These are phyloP conservation scores for Drosophila borborema DNA, from an alignment of 2,888 invertebrate genomes.

Conservation along the genomic window DNA sequence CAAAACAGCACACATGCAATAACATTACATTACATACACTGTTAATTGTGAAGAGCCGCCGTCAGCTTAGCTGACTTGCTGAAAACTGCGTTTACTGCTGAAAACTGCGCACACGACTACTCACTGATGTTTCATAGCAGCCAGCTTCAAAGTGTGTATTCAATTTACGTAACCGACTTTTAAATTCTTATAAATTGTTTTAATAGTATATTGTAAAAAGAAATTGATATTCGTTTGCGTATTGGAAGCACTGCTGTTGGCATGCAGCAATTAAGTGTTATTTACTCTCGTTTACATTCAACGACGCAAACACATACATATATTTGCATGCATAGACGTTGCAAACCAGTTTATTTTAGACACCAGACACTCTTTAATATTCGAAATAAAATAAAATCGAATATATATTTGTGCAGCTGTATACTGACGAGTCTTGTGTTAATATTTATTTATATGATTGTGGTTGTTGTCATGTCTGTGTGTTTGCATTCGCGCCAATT, in stretches of 20 bases:
- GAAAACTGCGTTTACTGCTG: neutral
- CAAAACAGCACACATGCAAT: neutral
- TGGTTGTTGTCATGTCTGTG: neutral
- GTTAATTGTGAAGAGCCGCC: neutral
- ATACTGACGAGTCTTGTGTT: conserved; percentile 24
- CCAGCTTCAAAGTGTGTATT: neutral
- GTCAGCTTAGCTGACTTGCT: neutral
- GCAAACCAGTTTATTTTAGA: conserved; percentile 30
- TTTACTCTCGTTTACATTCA: neutral
- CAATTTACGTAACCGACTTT: conserved; percentile 25
- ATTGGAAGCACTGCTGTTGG: neutral
- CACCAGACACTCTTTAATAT: conserved; percentile 23
- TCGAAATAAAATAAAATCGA: conserved; percentile 6
- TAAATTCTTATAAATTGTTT: neutral
- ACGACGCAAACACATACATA: neutral
- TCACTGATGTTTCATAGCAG: conserved; percentile 3
- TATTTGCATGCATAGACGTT: conserved; percentile 9
- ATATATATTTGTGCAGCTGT: conserved; percentile 35
- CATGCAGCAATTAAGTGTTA: neutral
- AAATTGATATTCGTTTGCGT: neutral
- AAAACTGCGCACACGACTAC: neutral
- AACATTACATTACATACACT: no score
- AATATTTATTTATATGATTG: conserved; percentile 25
- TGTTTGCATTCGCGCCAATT: conserved; percentile 28
- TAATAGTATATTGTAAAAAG: neutral